These are phyloP conservation scores for Euphydryas editha DNA, from an alignment of 2,888 invertebrate species.

Conservation along the genomic window DNA sequence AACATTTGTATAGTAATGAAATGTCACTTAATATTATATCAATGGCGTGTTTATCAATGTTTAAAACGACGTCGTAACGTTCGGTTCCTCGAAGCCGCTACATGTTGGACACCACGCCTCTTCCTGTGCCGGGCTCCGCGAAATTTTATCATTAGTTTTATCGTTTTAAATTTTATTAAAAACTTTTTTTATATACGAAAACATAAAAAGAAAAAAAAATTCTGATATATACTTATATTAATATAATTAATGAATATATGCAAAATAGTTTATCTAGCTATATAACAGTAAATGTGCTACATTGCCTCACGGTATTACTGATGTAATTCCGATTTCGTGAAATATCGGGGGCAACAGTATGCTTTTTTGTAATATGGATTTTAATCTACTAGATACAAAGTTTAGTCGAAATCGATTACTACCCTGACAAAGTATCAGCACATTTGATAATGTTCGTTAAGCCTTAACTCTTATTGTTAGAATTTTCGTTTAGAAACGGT, in stretches of 20 bases:
- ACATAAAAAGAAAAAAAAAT: not conserved
- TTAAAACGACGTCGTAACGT: constrained; percentile 17
- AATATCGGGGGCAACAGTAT: no score
- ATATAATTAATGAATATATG: not conserved
- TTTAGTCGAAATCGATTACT: no score
- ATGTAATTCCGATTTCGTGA: no score
- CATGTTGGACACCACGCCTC: constrained; percentile 66
- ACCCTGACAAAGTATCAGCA: no score
- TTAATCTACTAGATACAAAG: no score
- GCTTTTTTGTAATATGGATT: no score
- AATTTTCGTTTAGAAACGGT: no score
- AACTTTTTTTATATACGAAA: not conserved
- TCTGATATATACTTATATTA: not conserved
- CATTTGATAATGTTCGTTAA: no score
- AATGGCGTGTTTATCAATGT: constrained; percentile 27
- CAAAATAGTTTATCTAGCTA: not conserved
- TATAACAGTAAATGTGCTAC: no score
- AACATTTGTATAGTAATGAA: not conserved
- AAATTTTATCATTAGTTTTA: constrained; percentile 32
- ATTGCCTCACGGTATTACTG: no score
- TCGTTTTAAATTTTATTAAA: not conserved
- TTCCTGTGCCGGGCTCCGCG: constrained; percentile 60
- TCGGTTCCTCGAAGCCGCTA: constrained; percentile 59
- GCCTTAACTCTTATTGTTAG: no score
- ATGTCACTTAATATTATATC: constrained; percentile 15